Evolutionary conservation across 1,140 invertebrate genomes (phyloP).

Genomic region (Zaprionus lachaisei): DNA sequence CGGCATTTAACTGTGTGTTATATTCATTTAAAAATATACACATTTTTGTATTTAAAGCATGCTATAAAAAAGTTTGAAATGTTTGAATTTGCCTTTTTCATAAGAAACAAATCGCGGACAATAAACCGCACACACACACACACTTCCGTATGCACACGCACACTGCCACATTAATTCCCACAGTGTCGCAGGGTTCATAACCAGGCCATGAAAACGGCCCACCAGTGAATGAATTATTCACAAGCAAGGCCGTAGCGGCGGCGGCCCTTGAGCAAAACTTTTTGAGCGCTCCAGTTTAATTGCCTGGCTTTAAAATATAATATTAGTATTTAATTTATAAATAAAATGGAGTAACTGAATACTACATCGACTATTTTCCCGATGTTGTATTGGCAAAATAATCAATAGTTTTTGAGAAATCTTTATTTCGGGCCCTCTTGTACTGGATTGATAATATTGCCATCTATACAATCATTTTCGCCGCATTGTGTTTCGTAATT

Average conservation of each 20-base stretch:
- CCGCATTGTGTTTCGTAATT: too few species aligned
- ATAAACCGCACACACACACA: slow-evolving; percentile 35
- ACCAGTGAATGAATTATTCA: not conserved
- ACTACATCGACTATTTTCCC: too few species aligned
- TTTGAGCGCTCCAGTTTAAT: too few species aligned
- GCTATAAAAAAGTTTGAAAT: slow-evolving; percentile 69
- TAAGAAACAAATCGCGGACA: slow-evolving; percentile 60
- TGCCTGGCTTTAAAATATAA: too few species aligned
- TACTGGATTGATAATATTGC: too few species aligned
- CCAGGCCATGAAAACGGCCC: not conserved
- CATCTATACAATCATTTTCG: too few species aligned
- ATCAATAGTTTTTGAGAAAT: too few species aligned
- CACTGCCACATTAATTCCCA: slow-evolving; percentile 41
- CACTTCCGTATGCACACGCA: slow-evolving; percentile 26
- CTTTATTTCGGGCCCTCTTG: too few species aligned
- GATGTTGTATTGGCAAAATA: too few species aligned
- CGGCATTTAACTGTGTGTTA: slow-evolving; percentile 39
- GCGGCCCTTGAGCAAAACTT: too few species aligned
- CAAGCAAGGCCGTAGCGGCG: not conserved
- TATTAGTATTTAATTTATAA: too few species aligned
- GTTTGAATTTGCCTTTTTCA: slow-evolving; percentile 65
- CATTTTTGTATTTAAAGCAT: slow-evolving; percentile 56
- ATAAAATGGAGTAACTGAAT: too few species aligned
- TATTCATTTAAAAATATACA: slow-evolving; percentile 26
- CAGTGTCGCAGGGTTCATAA: slow-evolving; percentile 38